phyloP scores from a whole-genome alignment of 2,797 vertebrate species.

The Phrynocephalus vlangalii region DNA sequence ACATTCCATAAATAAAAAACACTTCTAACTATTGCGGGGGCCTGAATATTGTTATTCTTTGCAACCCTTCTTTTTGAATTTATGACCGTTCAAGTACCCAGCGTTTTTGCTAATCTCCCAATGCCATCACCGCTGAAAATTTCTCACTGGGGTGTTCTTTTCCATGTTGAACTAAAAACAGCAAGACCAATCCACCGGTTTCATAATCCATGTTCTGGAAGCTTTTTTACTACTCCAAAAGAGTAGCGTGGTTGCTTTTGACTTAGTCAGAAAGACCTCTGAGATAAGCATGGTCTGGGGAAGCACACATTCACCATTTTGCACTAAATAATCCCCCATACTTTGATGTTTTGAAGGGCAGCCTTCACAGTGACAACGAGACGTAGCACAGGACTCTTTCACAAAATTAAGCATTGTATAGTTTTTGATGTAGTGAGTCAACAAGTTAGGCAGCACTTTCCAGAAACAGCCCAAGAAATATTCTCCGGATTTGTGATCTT shows the following conservation, averaged over 20 bases:
- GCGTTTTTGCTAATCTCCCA: conserved; percentile 34
- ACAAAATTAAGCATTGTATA: background rate
- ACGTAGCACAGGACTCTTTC: background rate
- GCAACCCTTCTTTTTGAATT: conserved; percentile 44
- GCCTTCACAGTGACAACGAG: no score
- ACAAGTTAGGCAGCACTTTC: background rate
- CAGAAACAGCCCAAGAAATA: background rate
- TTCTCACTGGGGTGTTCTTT: conserved; percentile 2
- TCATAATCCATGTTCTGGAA: background rate
- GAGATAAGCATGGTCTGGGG: background rate
- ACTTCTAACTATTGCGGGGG: conserved; percentile 61
- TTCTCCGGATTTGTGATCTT: no score
- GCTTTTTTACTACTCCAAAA: background rate
- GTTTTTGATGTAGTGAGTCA: no score
- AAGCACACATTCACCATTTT: background rate
- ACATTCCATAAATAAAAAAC: conserved; percentile 58
- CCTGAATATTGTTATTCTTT: conserved; percentile 53
- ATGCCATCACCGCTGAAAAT: background rate
- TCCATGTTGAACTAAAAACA: background rate
- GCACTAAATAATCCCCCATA: background rate
- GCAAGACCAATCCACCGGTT: background rate
- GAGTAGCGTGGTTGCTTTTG: background rate
- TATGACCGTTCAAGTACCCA: background rate
- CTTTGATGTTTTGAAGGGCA: no score
- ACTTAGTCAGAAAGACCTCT: background rate